Conservation (phyloP, 1,140 invertebrate species). For the Camponotus floridanus region DNA sequence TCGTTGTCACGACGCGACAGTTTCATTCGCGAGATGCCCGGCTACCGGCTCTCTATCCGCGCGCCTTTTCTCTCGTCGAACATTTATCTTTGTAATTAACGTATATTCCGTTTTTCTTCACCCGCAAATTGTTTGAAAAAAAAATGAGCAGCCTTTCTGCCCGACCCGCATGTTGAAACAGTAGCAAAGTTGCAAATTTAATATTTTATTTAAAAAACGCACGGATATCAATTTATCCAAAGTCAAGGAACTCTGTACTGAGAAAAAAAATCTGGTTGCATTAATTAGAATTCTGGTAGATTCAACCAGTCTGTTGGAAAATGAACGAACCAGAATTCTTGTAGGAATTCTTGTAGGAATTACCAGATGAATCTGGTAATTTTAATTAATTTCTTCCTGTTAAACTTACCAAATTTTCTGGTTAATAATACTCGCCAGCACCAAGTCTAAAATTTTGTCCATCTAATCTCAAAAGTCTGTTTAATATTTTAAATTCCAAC, state of each 20-base stretch:
- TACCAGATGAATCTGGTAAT: too few species aligned
- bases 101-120: background rate
- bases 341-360: too few species aligned
- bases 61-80: conserved; percentile 20
- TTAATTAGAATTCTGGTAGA: too few species aligned
- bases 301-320: too few species aligned
- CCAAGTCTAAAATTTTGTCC: too few species aligned
- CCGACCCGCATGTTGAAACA: background rate
- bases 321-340: too few species aligned
- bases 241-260: conserved; percentile 6
- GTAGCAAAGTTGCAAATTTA: conserved; percentile 23
- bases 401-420: too few species aligned
- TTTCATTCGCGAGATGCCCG: background rate
- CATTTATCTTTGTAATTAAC: conserved; percentile 41
- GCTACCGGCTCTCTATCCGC: background rate
- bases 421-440: too few species aligned
- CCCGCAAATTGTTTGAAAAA: background rate
- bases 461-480: too few species aligned
- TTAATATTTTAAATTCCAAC: too few species aligned
- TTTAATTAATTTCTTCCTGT: too few species aligned
- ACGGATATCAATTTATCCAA: background rate
- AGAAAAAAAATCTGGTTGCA: too few species aligned
- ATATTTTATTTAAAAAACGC: conserved; percentile 20
- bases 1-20: background rate
- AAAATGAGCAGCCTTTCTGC: background rate